A percentile compares a stretch with the other conserved stretches of the same genome.
Evolutionary conservation across 2,888 invertebrate genomes (phyloP).

Genomic region (Steinernema carpocapsae): DNA sequence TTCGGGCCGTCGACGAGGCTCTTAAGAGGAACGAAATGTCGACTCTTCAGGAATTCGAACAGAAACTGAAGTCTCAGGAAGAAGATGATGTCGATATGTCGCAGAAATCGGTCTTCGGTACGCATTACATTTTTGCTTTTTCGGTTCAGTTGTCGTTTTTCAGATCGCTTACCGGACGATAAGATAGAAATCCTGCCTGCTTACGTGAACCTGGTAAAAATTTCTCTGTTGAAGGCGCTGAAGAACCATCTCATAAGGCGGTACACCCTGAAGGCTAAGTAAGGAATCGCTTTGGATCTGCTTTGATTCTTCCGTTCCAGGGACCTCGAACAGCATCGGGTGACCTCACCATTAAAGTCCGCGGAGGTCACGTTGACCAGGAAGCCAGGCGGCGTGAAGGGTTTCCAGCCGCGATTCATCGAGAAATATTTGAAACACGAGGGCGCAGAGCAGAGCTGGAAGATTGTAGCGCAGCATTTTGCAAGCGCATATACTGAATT

Average conservation of each 20-base stretch:
- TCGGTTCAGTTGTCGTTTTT: neutral
- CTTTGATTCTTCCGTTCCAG: neutral
- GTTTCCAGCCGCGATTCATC: neutral
- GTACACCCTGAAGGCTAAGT: slow-evolving; percentile 16
- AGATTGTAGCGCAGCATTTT: slow-evolving; percentile 5
- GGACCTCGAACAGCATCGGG: neutral
- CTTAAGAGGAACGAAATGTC: neutral
- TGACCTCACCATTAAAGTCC: neutral
- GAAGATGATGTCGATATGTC: neutral
- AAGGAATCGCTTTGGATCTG: neutral
- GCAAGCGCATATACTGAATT: neutral
- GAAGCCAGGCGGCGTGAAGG: neutral
- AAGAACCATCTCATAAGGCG: neutral
- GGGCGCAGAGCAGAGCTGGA: slow-evolving; percentile 14
- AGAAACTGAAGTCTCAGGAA: neutral
- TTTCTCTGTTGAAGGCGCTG: slow-evolving; percentile 7
- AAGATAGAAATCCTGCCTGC: neutral
- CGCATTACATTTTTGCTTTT: neutral
- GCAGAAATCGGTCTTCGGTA: slow-evolving; percentile 9
- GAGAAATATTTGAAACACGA: slow-evolving; percentile 22
- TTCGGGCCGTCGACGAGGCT: slow-evolving; percentile 69
- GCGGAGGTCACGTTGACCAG: neutral
- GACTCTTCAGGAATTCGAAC: slow-evolving; percentile 10
- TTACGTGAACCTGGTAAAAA: slow-evolving; percentile 8
- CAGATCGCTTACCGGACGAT: slow-evolving; percentile 16